Evolutionary conservation across 1,140 invertebrate species (phyloP).

Genomic region (Musca vetustissima): DNA sequence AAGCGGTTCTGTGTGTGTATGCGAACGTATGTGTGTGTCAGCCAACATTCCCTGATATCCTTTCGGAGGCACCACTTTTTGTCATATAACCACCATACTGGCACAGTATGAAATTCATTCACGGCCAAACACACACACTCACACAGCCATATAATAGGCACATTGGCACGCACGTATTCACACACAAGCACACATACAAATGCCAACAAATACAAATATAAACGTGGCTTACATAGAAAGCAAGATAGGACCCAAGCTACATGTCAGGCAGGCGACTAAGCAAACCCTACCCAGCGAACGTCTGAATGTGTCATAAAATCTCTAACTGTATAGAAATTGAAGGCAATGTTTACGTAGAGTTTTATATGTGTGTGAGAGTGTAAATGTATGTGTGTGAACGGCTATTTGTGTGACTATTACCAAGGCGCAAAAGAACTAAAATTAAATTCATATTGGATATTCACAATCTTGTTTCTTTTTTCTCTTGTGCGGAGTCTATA

Average conservation of each 20-base stretch:
- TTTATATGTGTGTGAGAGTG: too few relatives aligned
- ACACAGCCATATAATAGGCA: neutral
- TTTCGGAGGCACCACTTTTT: conserved; percentile 19
- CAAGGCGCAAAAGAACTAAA: too few relatives aligned
- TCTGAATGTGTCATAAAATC: too few relatives aligned
- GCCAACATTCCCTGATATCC: conserved; percentile 1
- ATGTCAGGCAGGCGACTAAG: too few relatives aligned
- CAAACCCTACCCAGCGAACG: too few relatives aligned
- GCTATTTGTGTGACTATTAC: too few relatives aligned
- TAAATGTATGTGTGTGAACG: too few relatives aligned
- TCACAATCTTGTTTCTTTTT: too few relatives aligned
- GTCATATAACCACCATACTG: conserved; percentile 2
- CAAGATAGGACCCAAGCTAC: too few relatives aligned
- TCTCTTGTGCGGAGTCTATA: too few relatives aligned
- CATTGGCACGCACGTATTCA: neutral
- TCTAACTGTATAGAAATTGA: neutral
- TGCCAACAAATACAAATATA: neutral
- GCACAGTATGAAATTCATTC: neutral
- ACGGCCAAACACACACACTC: neutral
- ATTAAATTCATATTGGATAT: too few relatives aligned
- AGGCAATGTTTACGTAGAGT: neutral
- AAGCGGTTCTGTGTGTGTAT: neutral
- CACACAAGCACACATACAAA: neutral
- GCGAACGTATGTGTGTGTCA: neutral
- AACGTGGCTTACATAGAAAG: neutral